A percentile compares a stretch with the other conserved stretches of the same genome.
Conservation (phyloP, 1,140 invertebrate species). For the Yoshiicerus persimilis region DNA sequence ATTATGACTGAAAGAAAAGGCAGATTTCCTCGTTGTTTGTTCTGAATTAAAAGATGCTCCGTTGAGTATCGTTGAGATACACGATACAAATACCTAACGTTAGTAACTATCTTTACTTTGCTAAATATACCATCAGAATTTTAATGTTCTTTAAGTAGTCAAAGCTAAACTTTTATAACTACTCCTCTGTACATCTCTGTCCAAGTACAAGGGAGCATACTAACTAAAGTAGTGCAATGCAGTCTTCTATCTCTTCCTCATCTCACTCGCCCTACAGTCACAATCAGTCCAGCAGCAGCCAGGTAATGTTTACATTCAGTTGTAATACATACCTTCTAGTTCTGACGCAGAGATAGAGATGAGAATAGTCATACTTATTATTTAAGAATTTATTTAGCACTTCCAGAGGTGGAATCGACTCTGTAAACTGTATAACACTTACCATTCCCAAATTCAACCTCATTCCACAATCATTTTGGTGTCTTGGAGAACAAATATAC, state of each 20-base stretch:
- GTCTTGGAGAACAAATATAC: too few relatives aligned
- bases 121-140: neutral
- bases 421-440: neutral
- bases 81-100: neutral
- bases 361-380: neutral
- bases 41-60: neutral
- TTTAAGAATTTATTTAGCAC: neutral
- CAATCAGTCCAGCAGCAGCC: too few relatives aligned
- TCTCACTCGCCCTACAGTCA: too few relatives aligned
- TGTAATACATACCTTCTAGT: neutral
- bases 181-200: neutral
- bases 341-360: neutral
- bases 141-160: neutral
- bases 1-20: conserved; percentile 7
- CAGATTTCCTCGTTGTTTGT: neutral
- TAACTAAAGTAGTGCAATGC: neutral
- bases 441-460: neutral
- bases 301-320: neutral
- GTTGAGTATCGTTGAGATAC: neutral
- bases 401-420: neutral
- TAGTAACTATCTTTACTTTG: neutral
- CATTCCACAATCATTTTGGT: neutral
- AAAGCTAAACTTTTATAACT: neutral
- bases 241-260: too few relatives aligned
- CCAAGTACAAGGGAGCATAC: too few relatives aligned